A percentile compares a stretch with the other conserved stretches of the same genome.
These are phyloP conservation scores for Artemia sp. DNA, from an alignment of 2,888 invertebrate genomes.

Conservation along the genomic window DNA sequence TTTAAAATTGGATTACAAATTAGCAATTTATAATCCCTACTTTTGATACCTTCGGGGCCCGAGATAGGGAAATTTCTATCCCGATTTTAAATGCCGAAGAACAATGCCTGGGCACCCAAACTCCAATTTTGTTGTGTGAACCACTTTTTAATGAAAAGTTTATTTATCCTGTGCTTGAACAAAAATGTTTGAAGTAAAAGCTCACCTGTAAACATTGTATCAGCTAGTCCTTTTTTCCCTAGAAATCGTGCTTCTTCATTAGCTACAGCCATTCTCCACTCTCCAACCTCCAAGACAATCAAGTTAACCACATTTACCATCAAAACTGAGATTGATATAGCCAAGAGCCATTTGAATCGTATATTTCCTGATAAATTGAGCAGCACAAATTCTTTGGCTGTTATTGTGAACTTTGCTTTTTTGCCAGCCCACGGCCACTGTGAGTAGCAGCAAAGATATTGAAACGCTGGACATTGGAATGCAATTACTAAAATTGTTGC, in stretches of 20 bases:
- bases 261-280: slow-evolving; percentile 31
- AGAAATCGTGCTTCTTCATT: slow-evolving; percentile 14
- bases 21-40: too few relatives aligned
- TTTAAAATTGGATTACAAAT: too few relatives aligned
- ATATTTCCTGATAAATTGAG: background rate
- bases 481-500: background rate
- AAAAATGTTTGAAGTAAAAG: too few relatives aligned
- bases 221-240: slow-evolving; percentile 8
- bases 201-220: background rate
- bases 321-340: slow-evolving; percentile 32
- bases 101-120: too few relatives aligned
- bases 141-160: too few relatives aligned
- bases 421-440: background rate
- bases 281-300: slow-evolving; percentile 33
- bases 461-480: slow-evolving; percentile 12
- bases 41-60: too few relatives aligned
- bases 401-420: background rate
- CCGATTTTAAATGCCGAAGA: too few relatives aligned
- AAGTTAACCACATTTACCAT: slow-evolving; percentile 29
- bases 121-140: too few relatives aligned
- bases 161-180: too few relatives aligned
- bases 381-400: background rate
- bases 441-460: background rate
- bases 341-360: slow-evolving; percentile 32
- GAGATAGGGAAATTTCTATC: too few relatives aligned